Percentiles rank a stretch among this genome's conserved stretches.
phyloP scores from a whole-genome alignment of 2,113 vertebrate species.

The Tonatia bakeri region DNA sequence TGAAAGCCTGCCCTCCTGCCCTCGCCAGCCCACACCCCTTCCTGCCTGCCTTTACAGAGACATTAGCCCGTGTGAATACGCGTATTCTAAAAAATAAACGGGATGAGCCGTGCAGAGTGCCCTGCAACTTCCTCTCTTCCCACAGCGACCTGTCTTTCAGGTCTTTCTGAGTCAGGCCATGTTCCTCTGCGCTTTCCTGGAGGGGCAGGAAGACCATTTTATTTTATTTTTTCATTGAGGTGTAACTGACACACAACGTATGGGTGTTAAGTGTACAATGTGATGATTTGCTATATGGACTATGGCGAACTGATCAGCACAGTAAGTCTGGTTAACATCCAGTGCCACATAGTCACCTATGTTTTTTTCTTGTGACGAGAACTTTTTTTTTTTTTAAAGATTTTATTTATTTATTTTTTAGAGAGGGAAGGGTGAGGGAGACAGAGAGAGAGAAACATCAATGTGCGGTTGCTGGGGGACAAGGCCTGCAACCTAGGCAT shows the following conservation, averaged over 20 bases:
- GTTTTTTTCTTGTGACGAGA: not conserved
- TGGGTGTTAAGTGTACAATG: not conserved
- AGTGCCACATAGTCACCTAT: no score
- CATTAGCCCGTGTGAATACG: fast-evolving
- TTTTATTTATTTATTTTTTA: no score
- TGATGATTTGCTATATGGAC: not conserved
- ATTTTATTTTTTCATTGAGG: not conserved
- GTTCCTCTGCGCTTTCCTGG: not conserved
- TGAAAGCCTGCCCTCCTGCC: not conserved
- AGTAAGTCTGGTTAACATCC: not conserved
- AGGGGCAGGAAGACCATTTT: not conserved
- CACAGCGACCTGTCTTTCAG: not conserved
- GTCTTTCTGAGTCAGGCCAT: not conserved
- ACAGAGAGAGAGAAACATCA: no score
- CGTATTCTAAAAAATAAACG: not conserved
- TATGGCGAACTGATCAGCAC: not conserved
- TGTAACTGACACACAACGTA: not conserved
- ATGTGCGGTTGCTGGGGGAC: no score
- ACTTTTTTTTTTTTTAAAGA: not conserved
- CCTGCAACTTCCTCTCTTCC: not conserved
- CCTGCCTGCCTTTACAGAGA: no score
- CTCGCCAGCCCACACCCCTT: no score
- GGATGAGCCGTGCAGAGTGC: no score
- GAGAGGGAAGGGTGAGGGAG: no score
- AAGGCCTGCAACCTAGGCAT: no score